Percentiles rank a stretch among this genome's conserved stretches.
Conservation (phyloP, 2,888 invertebrate species). For the Aphodius granarius region DNA sequence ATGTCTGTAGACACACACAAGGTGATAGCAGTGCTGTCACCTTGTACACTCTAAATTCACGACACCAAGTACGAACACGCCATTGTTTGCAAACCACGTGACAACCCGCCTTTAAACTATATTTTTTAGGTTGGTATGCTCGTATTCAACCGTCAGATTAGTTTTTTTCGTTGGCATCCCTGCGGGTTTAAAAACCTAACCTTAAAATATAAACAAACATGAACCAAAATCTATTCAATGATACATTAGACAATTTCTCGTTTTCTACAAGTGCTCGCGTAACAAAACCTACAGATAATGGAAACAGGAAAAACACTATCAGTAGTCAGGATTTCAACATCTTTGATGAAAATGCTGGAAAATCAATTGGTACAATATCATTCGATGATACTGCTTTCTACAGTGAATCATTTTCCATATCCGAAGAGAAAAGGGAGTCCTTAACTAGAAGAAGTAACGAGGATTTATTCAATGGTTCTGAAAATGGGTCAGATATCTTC, state of each 20-base stretch:
- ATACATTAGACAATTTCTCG: conserved; percentile 35
- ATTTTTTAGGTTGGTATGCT: no score
- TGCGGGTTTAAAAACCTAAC: conserved; percentile 7
- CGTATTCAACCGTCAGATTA: no score
- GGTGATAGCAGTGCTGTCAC: background rate
- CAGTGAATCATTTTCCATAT: conserved; percentile 24
- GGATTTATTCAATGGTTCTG: conserved; percentile 4
- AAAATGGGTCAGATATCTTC: background rate
- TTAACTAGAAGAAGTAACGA: background rate
- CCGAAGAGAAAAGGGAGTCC: background rate
- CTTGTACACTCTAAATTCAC: background rate
- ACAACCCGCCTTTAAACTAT: no score
- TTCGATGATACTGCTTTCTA: conserved; percentile 37
- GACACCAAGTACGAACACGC: no score
- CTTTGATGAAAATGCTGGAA: conserved; percentile 10
- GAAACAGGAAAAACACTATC: background rate
- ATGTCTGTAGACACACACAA: no score
- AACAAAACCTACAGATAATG: background rate
- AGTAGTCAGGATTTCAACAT: background rate
- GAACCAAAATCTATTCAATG: conserved; percentile 30
- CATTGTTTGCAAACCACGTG: no score
- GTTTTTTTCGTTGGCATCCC: background rate
- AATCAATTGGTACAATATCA: conserved; percentile 27
- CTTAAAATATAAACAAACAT: conserved; percentile 18
- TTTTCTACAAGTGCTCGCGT: conserved; percentile 26